A percentile compares a stretch with the other conserved stretches of the same genome.
These are phyloP conservation scores for Hyposoter dolosus DNA, from an alignment of 2,888 invertebrate genomes.

Conservation along the genomic window DNA sequence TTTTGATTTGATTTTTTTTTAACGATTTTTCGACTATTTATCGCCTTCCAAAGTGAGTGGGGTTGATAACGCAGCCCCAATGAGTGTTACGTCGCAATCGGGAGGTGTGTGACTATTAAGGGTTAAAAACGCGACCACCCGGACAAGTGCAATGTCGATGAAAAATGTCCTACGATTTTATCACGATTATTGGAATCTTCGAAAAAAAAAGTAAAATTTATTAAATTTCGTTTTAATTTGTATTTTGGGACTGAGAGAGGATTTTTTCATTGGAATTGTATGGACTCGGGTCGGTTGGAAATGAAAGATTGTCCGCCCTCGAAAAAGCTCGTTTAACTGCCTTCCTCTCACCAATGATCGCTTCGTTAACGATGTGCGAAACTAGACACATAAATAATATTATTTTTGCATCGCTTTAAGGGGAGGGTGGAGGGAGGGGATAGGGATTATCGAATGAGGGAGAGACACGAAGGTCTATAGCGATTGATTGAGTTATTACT, in stretches of 20 bases:
- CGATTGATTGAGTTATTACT: no score
- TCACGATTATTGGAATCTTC: background rate
- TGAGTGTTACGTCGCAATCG: no score
- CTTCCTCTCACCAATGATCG: constrained; percentile 72
- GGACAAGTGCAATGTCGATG: constrained; percentile 2
- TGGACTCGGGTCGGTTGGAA: background rate
- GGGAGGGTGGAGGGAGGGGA: constrained; percentile 6
- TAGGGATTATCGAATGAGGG: background rate
- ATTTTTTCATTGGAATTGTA: constrained; percentile 13
- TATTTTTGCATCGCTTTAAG: constrained; percentile 73
- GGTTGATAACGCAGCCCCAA: no score
- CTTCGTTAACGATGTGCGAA: constrained; percentile 73
- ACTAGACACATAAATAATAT: constrained; percentile 71
- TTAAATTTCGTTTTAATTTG: background rate
- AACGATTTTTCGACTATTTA: no score
- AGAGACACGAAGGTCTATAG: constrained; percentile 25
- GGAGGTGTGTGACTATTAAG: no score
- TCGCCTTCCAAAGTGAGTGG: no score
- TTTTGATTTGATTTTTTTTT: no score
- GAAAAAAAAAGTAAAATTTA: background rate
- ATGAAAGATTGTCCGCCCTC: constrained; percentile 66
- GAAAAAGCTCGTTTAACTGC: constrained; percentile 74
- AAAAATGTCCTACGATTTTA: background rate
- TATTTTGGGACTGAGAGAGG: background rate
- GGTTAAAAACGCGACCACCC: background rate